A percentile compares a stretch with the other conserved stretches of the same genome.
These are phyloP conservation scores for Poecilia picta DNA, from an alignment of 2,797 vertebrate species.

Conservation along the genomic window DNA sequence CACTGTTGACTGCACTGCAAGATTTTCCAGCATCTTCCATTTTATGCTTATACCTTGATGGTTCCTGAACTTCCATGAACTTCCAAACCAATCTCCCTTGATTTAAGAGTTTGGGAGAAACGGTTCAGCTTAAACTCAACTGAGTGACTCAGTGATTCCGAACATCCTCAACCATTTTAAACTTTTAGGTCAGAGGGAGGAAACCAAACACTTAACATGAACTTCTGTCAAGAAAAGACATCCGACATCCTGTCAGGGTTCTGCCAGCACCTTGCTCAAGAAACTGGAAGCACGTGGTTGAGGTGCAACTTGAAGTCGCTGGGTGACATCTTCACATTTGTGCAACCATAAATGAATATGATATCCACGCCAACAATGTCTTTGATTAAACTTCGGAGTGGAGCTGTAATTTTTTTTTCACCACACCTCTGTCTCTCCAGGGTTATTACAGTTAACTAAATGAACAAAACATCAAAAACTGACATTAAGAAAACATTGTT, in stretches of 20 bases:
- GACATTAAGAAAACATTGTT: no score
- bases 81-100: background rate
- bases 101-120: background rate
- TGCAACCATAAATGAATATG: background rate
- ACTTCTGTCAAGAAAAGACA: background rate
- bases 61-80: background rate
- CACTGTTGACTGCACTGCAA: background rate
- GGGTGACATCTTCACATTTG: background rate
- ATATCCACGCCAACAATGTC: background rate
- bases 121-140: background rate
- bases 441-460: no score
- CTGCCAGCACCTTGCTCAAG: background rate
- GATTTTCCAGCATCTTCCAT: background rate
- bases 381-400: background rate
- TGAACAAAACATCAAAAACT: no score
- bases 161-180: background rate
- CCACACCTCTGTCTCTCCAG: no score
- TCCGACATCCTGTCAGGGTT: background rate
- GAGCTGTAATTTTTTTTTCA: background rate
- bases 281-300: background rate
- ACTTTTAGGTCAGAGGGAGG: background rate
- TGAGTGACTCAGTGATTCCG: background rate
- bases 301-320: background rate
- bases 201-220: background rate
- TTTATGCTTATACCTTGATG: background rate